Base-by-base conservation (phyloP, 2,888 invertebrate species). In the Apamea epomidion region DNA sequence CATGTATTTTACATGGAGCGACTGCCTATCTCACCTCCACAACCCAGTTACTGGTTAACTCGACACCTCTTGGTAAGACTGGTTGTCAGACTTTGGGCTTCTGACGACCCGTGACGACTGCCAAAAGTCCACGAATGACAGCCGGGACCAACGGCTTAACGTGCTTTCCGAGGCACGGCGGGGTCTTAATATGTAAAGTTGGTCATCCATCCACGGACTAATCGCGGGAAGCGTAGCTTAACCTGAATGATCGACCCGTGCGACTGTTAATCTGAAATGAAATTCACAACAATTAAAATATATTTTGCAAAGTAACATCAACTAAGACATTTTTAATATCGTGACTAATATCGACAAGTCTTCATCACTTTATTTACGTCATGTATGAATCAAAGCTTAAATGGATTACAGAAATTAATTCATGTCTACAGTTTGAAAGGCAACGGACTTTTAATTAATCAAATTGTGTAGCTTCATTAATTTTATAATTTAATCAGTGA, bases 401-500 rank as follows among this genome's bases (percentile, higher is more conserved):
- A 72, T 72, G 37, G 12, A n/a, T 48, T 16, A 72, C 37, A 81
- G 21, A 81, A 81, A 82, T 82, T 72, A 68, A 82, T 81, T 69
- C 18, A 58, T 16, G 37, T 62, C 37, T 37, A 5, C 78, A 78
- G 54, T 79, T 77, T 86, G 21, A 62, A 82, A 62, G 70, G 77
- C 73, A 82, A 45, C 72, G n/a, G 60, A 54, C 64, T 75, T 48
- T 87, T 65, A 87, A 84, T 84, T 83, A 87, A 87, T 84, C 64
- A 84, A 74, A 78, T 72, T 64, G 64, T 60, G 73, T n/a, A 58
- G 58, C 68, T 67, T 67, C 62, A 86, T 77, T 86, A 64, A 78
- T 86, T 51, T 51, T 83, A 72, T 58, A 83, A 87, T 87, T 65
- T 65, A 84, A 78, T 74, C 67, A 72, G 32, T 72, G 45, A 78